Evolutionary conservation across 2,113 vertebrate species (phyloP).

Genomic region (Stercorarius parasiticus): DNA sequence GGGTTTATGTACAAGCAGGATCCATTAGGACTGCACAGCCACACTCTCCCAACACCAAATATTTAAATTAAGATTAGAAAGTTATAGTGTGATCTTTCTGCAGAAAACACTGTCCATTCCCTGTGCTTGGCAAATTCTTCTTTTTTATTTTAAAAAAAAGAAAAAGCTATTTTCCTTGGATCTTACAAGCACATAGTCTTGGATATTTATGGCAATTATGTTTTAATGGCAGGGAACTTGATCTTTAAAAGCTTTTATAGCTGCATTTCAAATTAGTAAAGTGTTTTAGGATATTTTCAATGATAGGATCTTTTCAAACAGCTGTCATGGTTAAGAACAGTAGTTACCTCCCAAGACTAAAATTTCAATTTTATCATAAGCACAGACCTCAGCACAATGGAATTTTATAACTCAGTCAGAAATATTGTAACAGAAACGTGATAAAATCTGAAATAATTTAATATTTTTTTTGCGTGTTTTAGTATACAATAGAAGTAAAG

Average conservation of each 20-base stretch:
- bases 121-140: neutral
- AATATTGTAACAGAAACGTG: neutral
- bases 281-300: neutral
- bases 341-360: neutral
- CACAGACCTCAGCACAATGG: neutral
- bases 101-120: neutral
- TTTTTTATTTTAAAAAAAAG: neutral
- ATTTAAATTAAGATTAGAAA: neutral
- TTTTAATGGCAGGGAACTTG: neutral
- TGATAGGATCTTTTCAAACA: neutral
- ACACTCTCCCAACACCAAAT: neutral
- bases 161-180: neutral
- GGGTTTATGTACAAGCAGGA: neutral
- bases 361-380: neutral
- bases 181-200: neutral
- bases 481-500: neutral
- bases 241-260: slow-evolving; percentile 7
- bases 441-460: neutral
- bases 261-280: neutral
- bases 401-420: neutral
- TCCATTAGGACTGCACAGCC: neutral
- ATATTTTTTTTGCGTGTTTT: neutral
- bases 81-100: neutral
- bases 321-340: neutral
- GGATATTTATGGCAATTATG: neutral